These are phyloP conservation scores for Ochlodes sylvanus DNA, from an alignment of 2,888 invertebrate genomes.

Conservation along the genomic window DNA sequence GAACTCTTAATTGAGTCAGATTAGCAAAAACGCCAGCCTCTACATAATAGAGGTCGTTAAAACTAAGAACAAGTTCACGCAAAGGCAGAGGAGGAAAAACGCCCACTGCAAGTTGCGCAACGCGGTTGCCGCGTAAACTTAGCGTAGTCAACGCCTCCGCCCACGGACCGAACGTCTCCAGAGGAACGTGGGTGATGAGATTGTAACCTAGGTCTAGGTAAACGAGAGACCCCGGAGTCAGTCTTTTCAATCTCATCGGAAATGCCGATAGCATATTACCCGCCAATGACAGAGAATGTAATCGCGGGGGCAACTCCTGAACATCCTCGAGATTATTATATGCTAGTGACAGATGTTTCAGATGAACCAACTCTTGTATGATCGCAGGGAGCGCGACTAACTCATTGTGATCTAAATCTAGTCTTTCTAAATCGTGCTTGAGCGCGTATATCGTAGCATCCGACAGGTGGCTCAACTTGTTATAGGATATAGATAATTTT, in stretches of 20 bases:
- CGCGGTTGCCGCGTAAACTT: slow-evolving; percentile 90
- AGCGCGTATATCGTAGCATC: slow-evolving; percentile 88
- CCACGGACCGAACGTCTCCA: slow-evolving; percentile 89
- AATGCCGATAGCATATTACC: slow-evolving; percentile 89
- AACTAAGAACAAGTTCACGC: slow-evolving; percentile 93
- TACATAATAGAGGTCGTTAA: slow-evolving; percentile 91
- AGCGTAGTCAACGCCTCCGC: slow-evolving; percentile 89
- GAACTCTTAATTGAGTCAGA: slow-evolving; percentile 88
- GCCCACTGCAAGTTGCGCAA: slow-evolving; percentile 86
- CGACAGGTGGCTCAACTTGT: slow-evolving; percentile 87
- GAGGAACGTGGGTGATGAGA: slow-evolving; percentile 87
- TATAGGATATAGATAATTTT: slow-evolving; percentile 90
- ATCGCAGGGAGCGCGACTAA: slow-evolving; percentile 86
- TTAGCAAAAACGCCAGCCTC: slow-evolving; percentile 89
- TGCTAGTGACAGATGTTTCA: slow-evolving; percentile 91
- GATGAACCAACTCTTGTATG: slow-evolving; percentile 82
- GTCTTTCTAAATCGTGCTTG: slow-evolving; percentile 87
- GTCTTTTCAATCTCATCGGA: slow-evolving; percentile 86
- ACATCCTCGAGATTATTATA: slow-evolving; percentile 88
- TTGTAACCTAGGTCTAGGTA: slow-evolving; percentile 94
- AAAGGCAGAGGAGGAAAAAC: slow-evolving; percentile 89
- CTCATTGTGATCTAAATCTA: slow-evolving; percentile 91
- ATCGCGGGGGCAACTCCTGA: slow-evolving; percentile 80
- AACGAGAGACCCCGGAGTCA: slow-evolving; percentile 84
- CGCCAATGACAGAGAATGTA: slow-evolving; percentile 89